These are phyloP conservation scores for Ceryle rudis DNA, from an alignment of 2,797 vertebrate species.

Conservation along the genomic window DNA sequence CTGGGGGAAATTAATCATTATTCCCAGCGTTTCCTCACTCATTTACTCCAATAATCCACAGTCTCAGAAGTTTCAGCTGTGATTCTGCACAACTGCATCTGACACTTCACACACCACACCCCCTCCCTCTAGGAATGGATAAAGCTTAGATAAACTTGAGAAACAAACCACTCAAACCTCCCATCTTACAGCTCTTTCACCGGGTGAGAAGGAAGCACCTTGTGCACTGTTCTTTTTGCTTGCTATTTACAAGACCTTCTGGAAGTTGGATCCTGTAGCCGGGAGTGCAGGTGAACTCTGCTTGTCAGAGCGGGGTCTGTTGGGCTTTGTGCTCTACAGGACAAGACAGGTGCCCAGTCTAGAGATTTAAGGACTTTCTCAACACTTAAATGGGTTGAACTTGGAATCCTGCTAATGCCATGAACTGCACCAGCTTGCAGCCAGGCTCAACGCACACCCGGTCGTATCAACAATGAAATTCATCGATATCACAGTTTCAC, in stretches of 20 bases:
- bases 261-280: background rate
- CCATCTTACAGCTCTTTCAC: background rate
- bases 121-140: background rate
- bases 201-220: background rate
- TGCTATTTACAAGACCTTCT: background rate
- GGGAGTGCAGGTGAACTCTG: background rate
- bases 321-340: background rate
- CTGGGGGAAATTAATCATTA: background rate
- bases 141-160: background rate
- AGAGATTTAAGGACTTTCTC: background rate
- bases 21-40: background rate
- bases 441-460: background rate
- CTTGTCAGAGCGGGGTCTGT: background rate
- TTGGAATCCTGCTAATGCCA: background rate
- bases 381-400: background rate
- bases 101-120: background rate
- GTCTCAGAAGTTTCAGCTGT: background rate
- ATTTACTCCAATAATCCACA: background rate
- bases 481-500: background rate
- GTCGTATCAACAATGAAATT: background rate
- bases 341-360: accelerated
- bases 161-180: background rate
- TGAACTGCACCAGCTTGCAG: background rate
- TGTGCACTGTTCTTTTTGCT: background rate
- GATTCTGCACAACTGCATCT: background rate